phyloP scores from a whole-genome alignment of 2,888 invertebrate species.

The Drosophila colorata region DNA sequence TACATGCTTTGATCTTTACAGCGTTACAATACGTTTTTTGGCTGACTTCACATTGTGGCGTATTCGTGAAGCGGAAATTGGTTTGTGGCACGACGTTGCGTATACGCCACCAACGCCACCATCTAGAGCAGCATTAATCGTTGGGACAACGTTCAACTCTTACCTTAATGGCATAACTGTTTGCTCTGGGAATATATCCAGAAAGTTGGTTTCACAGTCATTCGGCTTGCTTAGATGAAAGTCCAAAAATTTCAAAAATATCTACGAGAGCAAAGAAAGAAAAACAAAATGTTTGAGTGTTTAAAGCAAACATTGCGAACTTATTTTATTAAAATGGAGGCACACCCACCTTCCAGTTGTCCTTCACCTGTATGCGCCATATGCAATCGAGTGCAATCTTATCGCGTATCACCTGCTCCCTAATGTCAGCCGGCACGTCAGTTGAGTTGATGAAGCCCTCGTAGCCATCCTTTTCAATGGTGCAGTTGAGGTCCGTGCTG shows the following conservation, averaged over 20 bases:
- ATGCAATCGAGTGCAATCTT: conserved; percentile 90
- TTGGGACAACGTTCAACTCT: conserved; percentile 43
- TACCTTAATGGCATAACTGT: conserved; percentile 88
- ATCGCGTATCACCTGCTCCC: conserved; percentile 86
- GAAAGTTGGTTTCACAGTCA: conserved; percentile 91
- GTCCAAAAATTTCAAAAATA: conserved; percentile 88
- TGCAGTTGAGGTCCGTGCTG: conserved; percentile 87
- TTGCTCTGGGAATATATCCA: conserved; percentile 89
- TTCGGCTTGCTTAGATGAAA: conserved; percentile 90
- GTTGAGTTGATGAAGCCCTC: conserved; percentile 87
- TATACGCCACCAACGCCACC: conserved; percentile 16
- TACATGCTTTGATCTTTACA: conserved; percentile 58
- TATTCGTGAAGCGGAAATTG: conserved; percentile 68
- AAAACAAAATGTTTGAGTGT: neutral
- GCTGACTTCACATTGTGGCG: conserved; percentile 52
- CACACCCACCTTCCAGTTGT: conserved; percentile 88
- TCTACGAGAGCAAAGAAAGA: conserved; percentile 85
- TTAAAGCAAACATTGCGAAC: no score
- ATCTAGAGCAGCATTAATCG: neutral
- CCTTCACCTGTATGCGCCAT: conserved; percentile 89
- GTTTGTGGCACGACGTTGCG: conserved; percentile 50
- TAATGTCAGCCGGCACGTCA: conserved; percentile 87
- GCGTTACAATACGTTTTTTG: conserved; percentile 42
- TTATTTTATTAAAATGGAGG: neutral
- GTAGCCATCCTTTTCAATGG: conserved; percentile 86